phyloP scores from a whole-genome alignment of 1,140 invertebrate genomes.

The Sweltsa coloradensis region DNA sequence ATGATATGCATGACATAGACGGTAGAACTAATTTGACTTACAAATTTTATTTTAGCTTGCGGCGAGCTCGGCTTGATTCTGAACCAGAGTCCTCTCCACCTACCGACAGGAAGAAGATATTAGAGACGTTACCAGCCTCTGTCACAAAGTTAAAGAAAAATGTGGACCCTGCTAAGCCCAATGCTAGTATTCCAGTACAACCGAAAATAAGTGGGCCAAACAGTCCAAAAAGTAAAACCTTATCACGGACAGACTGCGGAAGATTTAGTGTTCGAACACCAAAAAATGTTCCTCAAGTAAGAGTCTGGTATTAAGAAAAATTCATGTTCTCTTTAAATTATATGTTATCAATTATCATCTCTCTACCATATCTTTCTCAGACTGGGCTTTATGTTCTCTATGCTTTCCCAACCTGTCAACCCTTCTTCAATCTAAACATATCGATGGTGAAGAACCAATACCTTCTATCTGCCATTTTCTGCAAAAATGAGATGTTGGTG shows the following conservation, averaged over 20 bases:
- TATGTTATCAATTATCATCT: neutral
- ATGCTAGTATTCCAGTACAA: neutral
- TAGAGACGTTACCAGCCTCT: neutral
- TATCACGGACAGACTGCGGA: constrained; percentile 48
- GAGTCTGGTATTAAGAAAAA: neutral
- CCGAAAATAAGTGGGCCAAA: neutral
- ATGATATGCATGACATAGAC: no score
- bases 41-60: constrained; percentile 14
- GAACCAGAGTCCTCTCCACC: constrained; percentile 9
- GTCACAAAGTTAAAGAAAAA: constrained; percentile 5
- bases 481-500: no score
- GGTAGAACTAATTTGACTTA: no score
- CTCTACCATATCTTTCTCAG: no score
- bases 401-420: no score
- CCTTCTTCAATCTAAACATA: no score
- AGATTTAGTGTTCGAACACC: constrained; percentile 44
- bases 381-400: no score
- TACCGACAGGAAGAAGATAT: constrained; percentile 1
- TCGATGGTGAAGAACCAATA: no score
- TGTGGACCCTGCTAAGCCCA: constrained; percentile 3
- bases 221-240: constrained; percentile 22
- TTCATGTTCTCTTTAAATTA: neutral
- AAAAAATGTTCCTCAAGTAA: constrained; percentile 21
- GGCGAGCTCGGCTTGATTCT: constrained; percentile 17
- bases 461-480: no score